Evolutionary conservation across 92 coral and sea anemone genomes (phyloP), one percentile per base, ranked within the genome.

Genomic region (Palythoa heliodiscus): DNA sequence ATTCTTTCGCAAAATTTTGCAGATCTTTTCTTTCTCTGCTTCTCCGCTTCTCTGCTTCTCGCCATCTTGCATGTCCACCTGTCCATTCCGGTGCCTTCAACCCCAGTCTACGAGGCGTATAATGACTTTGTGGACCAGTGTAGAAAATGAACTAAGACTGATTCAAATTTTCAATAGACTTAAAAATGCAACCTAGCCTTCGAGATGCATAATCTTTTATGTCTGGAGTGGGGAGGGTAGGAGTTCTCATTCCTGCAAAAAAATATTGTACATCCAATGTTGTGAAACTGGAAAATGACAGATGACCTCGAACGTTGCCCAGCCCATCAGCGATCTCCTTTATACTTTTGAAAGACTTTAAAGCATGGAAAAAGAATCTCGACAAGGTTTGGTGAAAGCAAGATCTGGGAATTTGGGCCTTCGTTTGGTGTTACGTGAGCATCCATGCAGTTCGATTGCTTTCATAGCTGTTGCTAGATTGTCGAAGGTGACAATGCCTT

Each of bases 221-320:
- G 39, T 69, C 40, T 69, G 73, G 73, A 5, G 73, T 69, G 7
- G 47, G 73, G 38, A 12, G 43, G 13, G 39, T 10, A 14, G 17
- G 73, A 22, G 73, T 25, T 25, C 48, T 69, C 73, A 69, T 69
- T 15, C 48, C 69, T n/a, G 20, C 16, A 77, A 77, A 77, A 19
- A 77, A 77, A 58, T 47, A 39, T 52, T 77, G 13, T 14, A 77
- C 63, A 54, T 53, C 22, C 63, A 82, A 82, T 37, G 74, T 53
- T 54, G 71, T 58, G 74, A 82, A 82, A 54, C 74, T 20, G 8
- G 80, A 22, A 40, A 53, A 11, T 15, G 84, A 61, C 52, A 43
- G 29, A 55, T 52, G 16, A 23, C 12, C 52, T 29, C 24, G 47
- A 55, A 55, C 35, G 64, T 57, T 57, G 64, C n/a, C 64, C 15